Evolutionary conservation across 2,113 vertebrate species (phyloP).

Genomic region (Alouatta palliata): DNA sequence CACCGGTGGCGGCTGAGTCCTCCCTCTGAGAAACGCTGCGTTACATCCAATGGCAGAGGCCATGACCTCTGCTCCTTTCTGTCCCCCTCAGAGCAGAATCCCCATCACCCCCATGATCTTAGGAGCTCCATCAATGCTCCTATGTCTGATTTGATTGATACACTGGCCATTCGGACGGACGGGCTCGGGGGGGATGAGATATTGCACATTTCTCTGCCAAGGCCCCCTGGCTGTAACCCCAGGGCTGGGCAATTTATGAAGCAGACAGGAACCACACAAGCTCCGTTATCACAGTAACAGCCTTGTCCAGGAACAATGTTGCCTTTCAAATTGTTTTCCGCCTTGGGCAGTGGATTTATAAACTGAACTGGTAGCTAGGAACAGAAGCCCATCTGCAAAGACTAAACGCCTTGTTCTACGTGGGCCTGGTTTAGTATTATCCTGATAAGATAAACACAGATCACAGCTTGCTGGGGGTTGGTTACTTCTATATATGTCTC

Average conservation of each 20-base stretch:
- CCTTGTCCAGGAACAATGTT: conserved; percentile 72
- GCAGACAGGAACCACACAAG: neutral
- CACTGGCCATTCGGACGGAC: rapidly evolving
- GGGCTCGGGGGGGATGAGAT: neutral
- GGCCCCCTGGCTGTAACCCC: neutral
- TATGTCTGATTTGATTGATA: neutral
- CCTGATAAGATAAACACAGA: conserved; percentile 70
- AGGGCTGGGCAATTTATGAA: neutral
- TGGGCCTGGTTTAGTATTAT: conserved; percentile 48
- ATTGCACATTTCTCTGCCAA: neutral
- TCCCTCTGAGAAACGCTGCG: neutral
- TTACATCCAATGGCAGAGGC: rapidly evolving
- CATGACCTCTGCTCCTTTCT: rapidly evolving
- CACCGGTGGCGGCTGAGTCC: rapidly evolving
- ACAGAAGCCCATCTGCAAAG: conserved; percentile 36
- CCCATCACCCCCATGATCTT: no score
- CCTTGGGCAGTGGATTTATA: conserved; percentile 75
- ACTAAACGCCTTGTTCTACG: conserved; percentile 57
- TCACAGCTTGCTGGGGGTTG: neutral
- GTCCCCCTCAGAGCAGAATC: neutral
- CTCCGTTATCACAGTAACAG: conserved; percentile 49
- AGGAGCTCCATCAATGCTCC: neutral
- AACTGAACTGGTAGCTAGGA: conserved; percentile 53
- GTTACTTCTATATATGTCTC: neutral
- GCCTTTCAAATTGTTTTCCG: conserved; percentile 77